A percentile compares a stretch with the other conserved stretches of the same genome.
These are phyloP conservation scores for Abramis brama DNA, from an alignment of 2,113 vertebrate genomes.

Conservation along the genomic window DNA sequence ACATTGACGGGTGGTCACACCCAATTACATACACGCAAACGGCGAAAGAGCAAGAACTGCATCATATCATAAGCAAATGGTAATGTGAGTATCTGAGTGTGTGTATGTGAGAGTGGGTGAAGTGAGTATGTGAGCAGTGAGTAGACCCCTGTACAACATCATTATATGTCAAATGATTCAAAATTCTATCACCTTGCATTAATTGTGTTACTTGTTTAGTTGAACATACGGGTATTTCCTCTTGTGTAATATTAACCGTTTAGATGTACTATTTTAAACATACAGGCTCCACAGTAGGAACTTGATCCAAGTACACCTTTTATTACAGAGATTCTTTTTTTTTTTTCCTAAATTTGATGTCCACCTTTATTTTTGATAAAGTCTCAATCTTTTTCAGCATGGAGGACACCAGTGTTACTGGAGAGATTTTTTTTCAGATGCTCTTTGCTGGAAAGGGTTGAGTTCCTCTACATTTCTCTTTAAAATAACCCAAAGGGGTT, in stretches of 20 bases:
- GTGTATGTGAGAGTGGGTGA: slow-evolving; percentile 30
- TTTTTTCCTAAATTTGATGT: not conserved
- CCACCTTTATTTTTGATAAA: not conserved
- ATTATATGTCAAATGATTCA: not conserved
- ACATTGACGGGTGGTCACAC: slow-evolving; percentile 82
- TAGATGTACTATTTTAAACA: not conserved
- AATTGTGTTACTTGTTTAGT: not conserved
- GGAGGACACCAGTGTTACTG: not conserved
- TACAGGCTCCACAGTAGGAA: not conserved
- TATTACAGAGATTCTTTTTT: not conserved
- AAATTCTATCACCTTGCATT: not conserved
- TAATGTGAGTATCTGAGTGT: slow-evolving; percentile 27
- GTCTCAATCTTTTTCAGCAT: not conserved
- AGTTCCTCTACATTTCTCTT: not conserved
- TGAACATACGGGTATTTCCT: not conserved
- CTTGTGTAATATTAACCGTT: not conserved
- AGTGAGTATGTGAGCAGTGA: slow-evolving; percentile 30
- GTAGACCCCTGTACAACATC: slow-evolving; percentile 6
- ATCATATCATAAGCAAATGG: slow-evolving; percentile 81
- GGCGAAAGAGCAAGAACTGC: slow-evolving; percentile 99
- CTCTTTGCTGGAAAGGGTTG: not conserved
- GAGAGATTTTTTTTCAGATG: not conserved
- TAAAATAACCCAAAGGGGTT: not conserved
- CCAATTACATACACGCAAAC: slow-evolving; percentile 91
- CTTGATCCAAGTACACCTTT: not conserved